A percentile compares a stretch with the other conserved stretches of the same genome.
Evolutionary conservation across 2,888 invertebrate species (phyloP).

Genomic region (Agrochola lota): DNA sequence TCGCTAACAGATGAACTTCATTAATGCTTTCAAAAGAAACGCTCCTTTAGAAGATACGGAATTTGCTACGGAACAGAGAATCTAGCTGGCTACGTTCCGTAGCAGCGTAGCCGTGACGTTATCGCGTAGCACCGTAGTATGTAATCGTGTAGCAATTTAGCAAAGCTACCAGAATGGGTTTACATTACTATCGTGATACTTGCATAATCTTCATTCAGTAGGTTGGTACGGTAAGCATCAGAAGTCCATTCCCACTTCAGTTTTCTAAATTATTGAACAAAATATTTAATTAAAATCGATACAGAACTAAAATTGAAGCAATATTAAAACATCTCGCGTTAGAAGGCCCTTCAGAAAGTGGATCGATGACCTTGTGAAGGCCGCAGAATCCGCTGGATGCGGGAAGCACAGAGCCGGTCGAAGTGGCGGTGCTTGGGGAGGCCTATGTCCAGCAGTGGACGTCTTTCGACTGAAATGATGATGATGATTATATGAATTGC

Average conservation of each 20-base stretch:
- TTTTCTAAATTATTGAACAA: not conserved
- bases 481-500: not conserved
- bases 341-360: no score
- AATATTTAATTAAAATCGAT: not conserved
- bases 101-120: constrained; percentile 28
- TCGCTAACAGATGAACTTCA: constrained; percentile 14
- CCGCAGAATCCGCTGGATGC: no score
- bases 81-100: constrained; percentile 10
- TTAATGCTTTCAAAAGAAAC: constrained; percentile 2
- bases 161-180: not conserved
- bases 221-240: not conserved
- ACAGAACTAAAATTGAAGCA: not conserved
- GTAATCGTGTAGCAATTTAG: constrained; percentile 8
- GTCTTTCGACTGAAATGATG: no score
- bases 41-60: not conserved
- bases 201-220: not conserved
- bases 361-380: no score
- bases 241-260: not conserved
- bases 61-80: constrained; percentile 1
- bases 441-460: no score
- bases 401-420: no score
- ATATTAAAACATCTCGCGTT: not conserved
- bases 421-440: no score
- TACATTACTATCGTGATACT: not conserved
- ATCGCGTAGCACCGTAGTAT: constrained; percentile 18